Percentiles rank a stretch among this genome's conserved stretches.
phyloP scores from a whole-genome alignment of 2,797 vertebrate genomes.

The Poeciliopsis infans region DNA sequence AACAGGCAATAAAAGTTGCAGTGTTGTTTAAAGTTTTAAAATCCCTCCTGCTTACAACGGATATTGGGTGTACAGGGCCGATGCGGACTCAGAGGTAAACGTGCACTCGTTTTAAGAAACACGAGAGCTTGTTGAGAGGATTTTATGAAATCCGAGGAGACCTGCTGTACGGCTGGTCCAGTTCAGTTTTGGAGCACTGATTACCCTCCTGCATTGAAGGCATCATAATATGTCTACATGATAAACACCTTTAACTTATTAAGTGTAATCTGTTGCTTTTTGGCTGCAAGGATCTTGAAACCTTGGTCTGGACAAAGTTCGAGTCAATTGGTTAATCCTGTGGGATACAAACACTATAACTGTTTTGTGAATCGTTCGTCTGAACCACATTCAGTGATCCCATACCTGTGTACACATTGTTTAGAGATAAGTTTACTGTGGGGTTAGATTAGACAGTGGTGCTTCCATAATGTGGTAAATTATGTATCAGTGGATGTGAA shows the following conservation, averaged over 20 bases:
- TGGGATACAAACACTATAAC: conserved; percentile 30
- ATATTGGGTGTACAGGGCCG: conserved; percentile 37
- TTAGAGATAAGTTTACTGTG: conserved; percentile 37
- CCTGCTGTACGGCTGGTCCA: conserved; percentile 25
- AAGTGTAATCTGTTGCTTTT: conserved; percentile 30
- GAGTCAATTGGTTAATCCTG: conserved; percentile 28
- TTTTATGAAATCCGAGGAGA: conserved; percentile 27
- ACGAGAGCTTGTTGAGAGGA: conserved; percentile 31
- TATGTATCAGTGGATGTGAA: conserved; percentile 56
- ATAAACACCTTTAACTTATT: conserved; percentile 25
- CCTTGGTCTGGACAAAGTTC: conserved; percentile 34
- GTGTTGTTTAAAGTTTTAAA: conserved; percentile 69
- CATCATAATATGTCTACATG: conserved; percentile 27
- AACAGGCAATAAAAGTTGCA: conserved; percentile 48
- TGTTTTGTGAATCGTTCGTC: background rate
- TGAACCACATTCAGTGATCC: background rate
- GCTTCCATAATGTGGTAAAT: conserved; percentile 35
- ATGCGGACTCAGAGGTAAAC: conserved; percentile 44
- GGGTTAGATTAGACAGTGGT: conserved; percentile 37
- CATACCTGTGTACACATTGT: conserved; percentile 44
- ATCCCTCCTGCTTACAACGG: conserved; percentile 56
- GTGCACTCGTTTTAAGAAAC: conserved; percentile 42
- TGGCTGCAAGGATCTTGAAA: conserved; percentile 26
- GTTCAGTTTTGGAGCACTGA: conserved; percentile 27
- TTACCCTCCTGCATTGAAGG: conserved; percentile 24